A percentile compares a stretch with the other conserved stretches of the same genome.
phyloP scores from a whole-genome alignment of 2,888 invertebrate genomes.

The Rhingia rostrata region DNA sequence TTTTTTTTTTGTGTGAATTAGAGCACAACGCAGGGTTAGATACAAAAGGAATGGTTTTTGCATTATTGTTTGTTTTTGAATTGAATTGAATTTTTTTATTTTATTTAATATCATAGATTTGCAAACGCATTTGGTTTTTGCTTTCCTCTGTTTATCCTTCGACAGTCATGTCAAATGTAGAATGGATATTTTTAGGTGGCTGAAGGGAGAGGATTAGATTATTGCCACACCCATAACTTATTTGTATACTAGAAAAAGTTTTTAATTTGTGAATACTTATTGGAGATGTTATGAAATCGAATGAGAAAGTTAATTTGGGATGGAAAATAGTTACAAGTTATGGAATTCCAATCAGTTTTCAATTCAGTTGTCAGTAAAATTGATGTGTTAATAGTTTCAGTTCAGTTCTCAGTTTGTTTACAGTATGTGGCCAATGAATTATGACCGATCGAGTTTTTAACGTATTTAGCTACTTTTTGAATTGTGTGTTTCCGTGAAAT shows the following conservation, averaged over 20 bases:
- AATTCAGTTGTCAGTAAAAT: too few relatives aligned
- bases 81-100: background rate
- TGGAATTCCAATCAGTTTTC: too few relatives aligned
- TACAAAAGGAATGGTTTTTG: conserved; percentile 2
- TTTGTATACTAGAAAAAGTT: background rate
- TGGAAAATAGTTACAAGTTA: too few relatives aligned
- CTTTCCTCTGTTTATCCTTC: background rate
- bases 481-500: too few relatives aligned
- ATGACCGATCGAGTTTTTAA: too few relatives aligned
- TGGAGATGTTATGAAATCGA: background rate
- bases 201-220: conserved; percentile 2
- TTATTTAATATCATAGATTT: background rate
- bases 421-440: too few relatives aligned
- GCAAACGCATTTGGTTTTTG: background rate
- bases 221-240: conserved; percentile 13
- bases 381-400: too few relatives aligned
- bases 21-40: conserved; percentile 1
- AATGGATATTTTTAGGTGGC: background rate
- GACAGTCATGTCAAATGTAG: background rate
- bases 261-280: background rate
- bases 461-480: too few relatives aligned
- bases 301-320: background rate
- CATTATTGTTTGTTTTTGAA: conserved; percentile 6
- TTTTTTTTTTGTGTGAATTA: background rate
- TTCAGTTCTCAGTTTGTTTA: too few relatives aligned